phyloP scores from a whole-genome alignment of 2,113 vertebrate species.

The Gnathonemus longibarbis region DNA sequence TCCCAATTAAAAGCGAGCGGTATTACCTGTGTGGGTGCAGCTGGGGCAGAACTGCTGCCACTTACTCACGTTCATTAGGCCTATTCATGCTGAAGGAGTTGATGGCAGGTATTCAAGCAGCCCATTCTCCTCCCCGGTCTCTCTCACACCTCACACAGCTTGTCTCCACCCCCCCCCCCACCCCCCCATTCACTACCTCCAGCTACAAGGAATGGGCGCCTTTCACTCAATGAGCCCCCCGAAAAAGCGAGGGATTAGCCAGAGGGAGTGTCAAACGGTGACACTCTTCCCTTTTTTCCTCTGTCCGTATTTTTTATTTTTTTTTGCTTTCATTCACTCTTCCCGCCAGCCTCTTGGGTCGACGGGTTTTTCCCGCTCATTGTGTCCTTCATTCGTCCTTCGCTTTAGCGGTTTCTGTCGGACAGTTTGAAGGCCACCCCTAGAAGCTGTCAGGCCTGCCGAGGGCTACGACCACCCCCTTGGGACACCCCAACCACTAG shows the following conservation, averaged over 20 bases:
- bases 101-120: conserved; percentile 89
- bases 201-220: conserved; percentile 68
- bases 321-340: conserved; percentile 17
- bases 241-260: conserved; percentile 62
- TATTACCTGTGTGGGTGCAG: conserved; percentile 94
- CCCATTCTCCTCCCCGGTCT: not conserved
- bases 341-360: conserved; percentile 19
- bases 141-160: conserved; percentile 31
- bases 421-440: not conserved
- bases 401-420: not conserved
- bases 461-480: not conserved
- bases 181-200: conserved; percentile 63
- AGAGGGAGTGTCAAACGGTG: conserved; percentile 53
- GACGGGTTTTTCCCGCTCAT: not conserved
- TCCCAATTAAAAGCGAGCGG: conserved; percentile 97
- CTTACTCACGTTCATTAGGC: conserved; percentile 88
- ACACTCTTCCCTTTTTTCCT: conserved; percentile 57
- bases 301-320: not conserved
- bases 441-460: not conserved
- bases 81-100: conserved; percentile 86
- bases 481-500: not conserved
- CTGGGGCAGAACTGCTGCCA: conserved; percentile 81
- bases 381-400: conserved; percentile 5
- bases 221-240: conserved; percentile 56
- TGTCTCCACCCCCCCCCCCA: conserved; percentile 47